phyloP scores from a whole-genome alignment of 1,140 invertebrate species.

The Ditylenchus dipsaci region DNA sequence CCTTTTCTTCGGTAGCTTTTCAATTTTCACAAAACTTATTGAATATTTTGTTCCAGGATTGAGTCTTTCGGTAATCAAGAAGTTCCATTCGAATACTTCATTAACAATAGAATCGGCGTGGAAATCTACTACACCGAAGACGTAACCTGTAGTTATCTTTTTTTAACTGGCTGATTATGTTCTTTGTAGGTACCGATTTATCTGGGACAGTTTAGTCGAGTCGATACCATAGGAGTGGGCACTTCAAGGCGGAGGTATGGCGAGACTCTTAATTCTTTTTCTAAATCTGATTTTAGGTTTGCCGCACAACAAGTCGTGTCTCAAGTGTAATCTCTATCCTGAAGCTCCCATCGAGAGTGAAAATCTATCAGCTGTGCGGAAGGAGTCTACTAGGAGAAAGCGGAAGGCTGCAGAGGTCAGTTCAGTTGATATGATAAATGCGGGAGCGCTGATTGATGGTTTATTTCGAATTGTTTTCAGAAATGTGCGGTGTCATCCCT shows the following conservation, averaged over 20 bases:
- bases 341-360: conserved; percentile 1
- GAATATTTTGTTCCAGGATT: conserved; percentile 7
- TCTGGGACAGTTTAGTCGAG: conserved; percentile 24
- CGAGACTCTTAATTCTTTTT: background rate
- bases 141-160: conserved; percentile 2
- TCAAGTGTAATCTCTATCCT: conserved; percentile 32
- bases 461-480: too few species aligned
- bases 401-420: too few species aligned
- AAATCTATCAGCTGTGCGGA: too few species aligned
- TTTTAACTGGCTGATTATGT: too few species aligned
- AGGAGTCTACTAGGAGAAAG: too few species aligned
- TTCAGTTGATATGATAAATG: too few species aligned
- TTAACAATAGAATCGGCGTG: conserved; percentile 44
- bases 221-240: conserved; percentile 15
- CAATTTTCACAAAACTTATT: background rate
- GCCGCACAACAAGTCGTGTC: conserved; percentile 30
- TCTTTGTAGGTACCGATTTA: conserved; percentile 2
- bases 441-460: too few species aligned
- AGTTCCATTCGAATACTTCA: conserved; percentile 30
- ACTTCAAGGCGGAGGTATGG: conserved; percentile 21
- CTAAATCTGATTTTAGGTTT: conserved; percentile 9
- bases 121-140: conserved; percentile 55
- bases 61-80: background rate
- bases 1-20: conserved; percentile 16
- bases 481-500: too few species aligned